Percentiles rank a stretch among this genome's conserved stretches.
Evolutionary conservation across 2,797 vertebrate species (phyloP).

Genomic region (Lutjanus argentimaculatus): DNA sequence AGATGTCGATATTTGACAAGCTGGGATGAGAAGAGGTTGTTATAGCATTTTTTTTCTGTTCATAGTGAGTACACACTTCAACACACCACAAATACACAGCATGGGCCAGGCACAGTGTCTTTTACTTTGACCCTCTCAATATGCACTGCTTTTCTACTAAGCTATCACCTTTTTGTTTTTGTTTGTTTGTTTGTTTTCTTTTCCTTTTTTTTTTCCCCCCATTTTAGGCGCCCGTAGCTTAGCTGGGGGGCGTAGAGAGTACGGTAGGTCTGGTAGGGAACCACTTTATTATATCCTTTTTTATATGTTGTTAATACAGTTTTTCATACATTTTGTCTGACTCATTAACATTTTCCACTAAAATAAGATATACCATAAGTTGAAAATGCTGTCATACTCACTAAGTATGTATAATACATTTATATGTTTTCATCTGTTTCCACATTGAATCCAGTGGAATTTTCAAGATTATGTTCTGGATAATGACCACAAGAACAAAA

Average conservation of each 20-base stretch:
- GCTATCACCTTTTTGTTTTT: conserved; percentile 82
- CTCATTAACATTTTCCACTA: conserved; percentile 74
- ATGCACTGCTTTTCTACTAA: conserved; percentile 83
- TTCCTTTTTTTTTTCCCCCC: conserved; percentile 66
- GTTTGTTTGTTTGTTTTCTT: conserved; percentile 65
- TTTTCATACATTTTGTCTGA: conserved; percentile 82
- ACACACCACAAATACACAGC: conserved; percentile 68
- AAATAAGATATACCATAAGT: conserved; percentile 64
- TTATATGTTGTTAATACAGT: conserved; percentile 81
- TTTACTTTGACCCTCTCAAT: conserved; percentile 72
- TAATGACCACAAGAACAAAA: conserved; percentile 10
- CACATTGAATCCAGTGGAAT: conserved; percentile 62
- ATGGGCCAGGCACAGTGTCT: conserved; percentile 72
- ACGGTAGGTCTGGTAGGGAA: conserved; percentile 90
- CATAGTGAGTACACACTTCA: conserved; percentile 38
- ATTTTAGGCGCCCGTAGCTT: conserved; percentile 88
- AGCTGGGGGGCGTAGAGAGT: conserved; percentile 89
- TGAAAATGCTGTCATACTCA: conserved; percentile 64
- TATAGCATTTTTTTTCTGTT: conserved; percentile 29
- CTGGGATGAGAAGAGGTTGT: too few relatives aligned
- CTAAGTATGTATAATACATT: conserved; percentile 69
- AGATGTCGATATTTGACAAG: too few relatives aligned
- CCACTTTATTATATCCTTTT: conserved; percentile 79
- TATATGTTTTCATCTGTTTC: conserved; percentile 80
- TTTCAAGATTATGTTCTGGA: conserved; percentile 34